Percentiles rank a stretch among this genome's conserved stretches.
phyloP scores from a whole-genome alignment of 2,888 invertebrate genomes.

The Petrolisthes cinctipes region DNA sequence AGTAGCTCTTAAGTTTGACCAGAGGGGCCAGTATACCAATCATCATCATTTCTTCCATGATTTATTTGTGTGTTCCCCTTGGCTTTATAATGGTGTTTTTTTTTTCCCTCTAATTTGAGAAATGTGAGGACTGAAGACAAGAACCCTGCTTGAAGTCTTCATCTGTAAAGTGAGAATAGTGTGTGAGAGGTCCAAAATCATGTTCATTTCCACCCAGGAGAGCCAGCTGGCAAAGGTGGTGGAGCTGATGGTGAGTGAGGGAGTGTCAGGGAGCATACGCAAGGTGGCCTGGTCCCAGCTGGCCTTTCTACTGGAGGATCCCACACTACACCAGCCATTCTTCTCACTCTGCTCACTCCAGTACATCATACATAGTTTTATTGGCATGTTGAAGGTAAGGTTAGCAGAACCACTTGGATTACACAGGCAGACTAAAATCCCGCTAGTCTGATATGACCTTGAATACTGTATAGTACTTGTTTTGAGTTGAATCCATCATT shows the following conservation, averaged over 20 bases:
- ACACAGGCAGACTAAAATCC: too few species aligned
- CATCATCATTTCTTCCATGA: neutral
- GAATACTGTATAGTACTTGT: too few species aligned
- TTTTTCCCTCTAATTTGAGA: neutral
- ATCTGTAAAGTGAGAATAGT: neutral
- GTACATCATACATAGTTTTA: conserved; percentile 36
- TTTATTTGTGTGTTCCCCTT: neutral
- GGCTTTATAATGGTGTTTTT: neutral
- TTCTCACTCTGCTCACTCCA: conserved; percentile 47
- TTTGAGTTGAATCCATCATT: too few species aligned
- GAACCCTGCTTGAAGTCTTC: neutral
- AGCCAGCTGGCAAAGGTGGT: conserved; percentile 37
- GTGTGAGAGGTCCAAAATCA: neutral
- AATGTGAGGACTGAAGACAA: neutral
- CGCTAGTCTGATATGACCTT: too few species aligned
- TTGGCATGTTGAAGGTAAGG: conserved; percentile 48
- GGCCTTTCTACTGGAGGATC: conserved; percentile 52
- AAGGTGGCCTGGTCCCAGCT: conserved; percentile 57
- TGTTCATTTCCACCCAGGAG: conserved; percentile 20
- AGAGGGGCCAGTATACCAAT: too few species aligned
- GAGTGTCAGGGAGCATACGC: conserved; percentile 33
- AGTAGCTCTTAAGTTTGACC: too few species aligned
- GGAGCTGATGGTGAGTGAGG: conserved; percentile 27
- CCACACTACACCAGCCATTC: conserved; percentile 49
- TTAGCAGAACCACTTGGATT: too few species aligned